A percentile compares a stretch with the other conserved stretches of the same genome.
These are phyloP conservation scores for Toxotes lorentzi DNA, from an alignment of 2,797 vertebrate genomes.

Conservation along the genomic window DNA sequence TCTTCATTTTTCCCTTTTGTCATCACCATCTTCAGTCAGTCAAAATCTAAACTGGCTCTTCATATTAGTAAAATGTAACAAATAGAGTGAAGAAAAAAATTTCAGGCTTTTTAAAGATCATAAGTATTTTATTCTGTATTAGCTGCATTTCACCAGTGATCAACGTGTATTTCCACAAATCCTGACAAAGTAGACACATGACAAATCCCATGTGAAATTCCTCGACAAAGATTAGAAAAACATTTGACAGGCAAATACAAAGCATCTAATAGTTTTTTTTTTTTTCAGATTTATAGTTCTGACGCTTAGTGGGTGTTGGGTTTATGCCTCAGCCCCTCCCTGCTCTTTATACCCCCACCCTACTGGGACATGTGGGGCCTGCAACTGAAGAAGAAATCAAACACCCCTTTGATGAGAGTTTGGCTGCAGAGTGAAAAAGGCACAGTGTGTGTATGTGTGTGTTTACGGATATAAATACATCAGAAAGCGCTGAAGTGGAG, in stretches of 20 bases:
- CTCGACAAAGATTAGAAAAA: constrained; percentile 43
- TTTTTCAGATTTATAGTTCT: constrained; percentile 55
- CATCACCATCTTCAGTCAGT: not conserved
- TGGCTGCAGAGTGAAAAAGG: constrained; percentile 70
- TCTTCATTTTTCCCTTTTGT: not conserved
- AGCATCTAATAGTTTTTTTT: constrained; percentile 46
- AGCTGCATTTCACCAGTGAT: constrained; percentile 26
- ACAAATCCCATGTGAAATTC: constrained; percentile 54
- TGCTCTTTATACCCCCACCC: constrained; percentile 59
- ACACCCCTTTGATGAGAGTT: constrained; percentile 78
- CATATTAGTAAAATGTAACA: not conserved
- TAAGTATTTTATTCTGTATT: constrained; percentile 9
- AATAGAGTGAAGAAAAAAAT: not conserved
- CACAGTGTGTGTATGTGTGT: constrained; percentile 48
- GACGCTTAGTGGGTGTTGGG: constrained; percentile 54
- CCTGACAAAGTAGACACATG: constrained; percentile 36
- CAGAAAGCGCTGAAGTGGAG: constrained; percentile 63
- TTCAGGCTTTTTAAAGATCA: not conserved
- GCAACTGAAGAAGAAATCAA: constrained; percentile 76
- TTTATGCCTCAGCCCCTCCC: constrained; percentile 65
- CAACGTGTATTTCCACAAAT: constrained; percentile 40
- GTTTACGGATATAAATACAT: constrained; percentile 77
- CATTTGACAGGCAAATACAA: constrained; percentile 66
- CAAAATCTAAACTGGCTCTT: not conserved
- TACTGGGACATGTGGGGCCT: constrained; percentile 63